Base-by-base conservation (phyloP, 2,888 invertebrate species). In the Drosophila algonquin region DNA sequence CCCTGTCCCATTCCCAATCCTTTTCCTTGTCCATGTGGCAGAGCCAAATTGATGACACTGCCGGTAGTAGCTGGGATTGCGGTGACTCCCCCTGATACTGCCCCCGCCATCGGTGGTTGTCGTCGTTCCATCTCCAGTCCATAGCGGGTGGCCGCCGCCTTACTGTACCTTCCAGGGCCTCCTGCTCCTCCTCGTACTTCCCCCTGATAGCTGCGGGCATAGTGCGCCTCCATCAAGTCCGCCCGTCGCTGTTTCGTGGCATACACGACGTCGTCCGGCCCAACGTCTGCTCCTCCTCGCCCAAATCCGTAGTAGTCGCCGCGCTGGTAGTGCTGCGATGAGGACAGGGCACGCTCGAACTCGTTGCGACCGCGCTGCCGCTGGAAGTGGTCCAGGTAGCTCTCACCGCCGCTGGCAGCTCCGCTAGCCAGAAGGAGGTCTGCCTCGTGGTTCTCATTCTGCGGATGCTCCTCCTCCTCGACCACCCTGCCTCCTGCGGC, bases 351-450 rank as follows among this genome's bases (percentile, higher is more conserved):
- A 8, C 76, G 65, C 14, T 79, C 81, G 47, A 79, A 79, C 8
- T 81, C 72, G 52, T 70, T 72, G 55, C 78, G 76, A 27, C 73
- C 77, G 12, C 71, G 24, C 30, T 71, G 71, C 21, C 72, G 90
- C 53, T 90, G 90, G 70, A 90, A 91, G 69, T 91, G 91, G 48
- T 90, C 90, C 73, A 91, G 84, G 77, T 91, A 91, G 76, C 81
- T 90, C 58, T 91, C 91, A 47, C 90, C 89, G 47, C 81, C 80
- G 30, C 77, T 52, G 6, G 60, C 54, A 16, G 72, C 24, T 21
- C 46, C 70, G 27, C 24, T 24, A 5, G 44, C 53, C 30, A 58
- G 57, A 3, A 61, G 62, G 7, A 18, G 56, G 52, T 59, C 40
- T 40, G 40, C 40, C n/a, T 40, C 40, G 7, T 40, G 40, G 40